Conservation (phyloP, 2,113 vertebrate species). For the Dromas ardeola region DNA sequence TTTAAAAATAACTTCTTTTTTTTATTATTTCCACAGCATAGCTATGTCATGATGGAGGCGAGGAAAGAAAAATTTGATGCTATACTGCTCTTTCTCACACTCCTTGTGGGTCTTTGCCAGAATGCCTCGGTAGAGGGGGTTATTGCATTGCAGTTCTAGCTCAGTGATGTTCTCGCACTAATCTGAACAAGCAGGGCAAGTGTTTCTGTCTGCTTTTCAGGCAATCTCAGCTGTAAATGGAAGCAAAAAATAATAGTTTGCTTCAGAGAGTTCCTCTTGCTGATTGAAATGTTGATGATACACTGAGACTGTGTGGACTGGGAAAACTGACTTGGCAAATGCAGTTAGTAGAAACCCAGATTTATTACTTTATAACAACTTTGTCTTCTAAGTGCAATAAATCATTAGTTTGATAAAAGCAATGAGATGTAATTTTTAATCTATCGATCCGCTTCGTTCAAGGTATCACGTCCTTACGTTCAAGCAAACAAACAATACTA, state of each 20-base stretch:
- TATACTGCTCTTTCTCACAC: background rate
- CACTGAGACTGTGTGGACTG: background rate
- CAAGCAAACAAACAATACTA: background rate
- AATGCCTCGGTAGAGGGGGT: slow-evolving; percentile 70
- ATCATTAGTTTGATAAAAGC: background rate
- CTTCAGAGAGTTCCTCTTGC: background rate
- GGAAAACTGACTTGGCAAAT: background rate
- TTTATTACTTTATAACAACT: background rate
- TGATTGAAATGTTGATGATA: background rate
- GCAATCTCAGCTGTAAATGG: background rate
- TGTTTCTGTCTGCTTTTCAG: background rate
- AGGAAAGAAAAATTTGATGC: background rate
- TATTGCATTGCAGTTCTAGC: slow-evolving; percentile 38
- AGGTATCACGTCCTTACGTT: background rate
- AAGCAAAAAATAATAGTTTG: background rate
- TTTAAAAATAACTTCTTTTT: background rate
- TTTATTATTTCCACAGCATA: background rate
- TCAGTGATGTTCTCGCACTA: background rate
- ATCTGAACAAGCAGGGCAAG: background rate
- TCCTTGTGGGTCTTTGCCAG: slow-evolving; percentile 18
- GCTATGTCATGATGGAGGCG: fast-evolving
- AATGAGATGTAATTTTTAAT: background rate
- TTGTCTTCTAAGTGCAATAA: background rate
- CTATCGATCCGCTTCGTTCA: background rate
- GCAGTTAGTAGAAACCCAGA: background rate